These are phyloP conservation scores for Phyllotreta cruciferae DNA, from an alignment of 2,888 invertebrate species.

Conservation along the genomic window DNA sequence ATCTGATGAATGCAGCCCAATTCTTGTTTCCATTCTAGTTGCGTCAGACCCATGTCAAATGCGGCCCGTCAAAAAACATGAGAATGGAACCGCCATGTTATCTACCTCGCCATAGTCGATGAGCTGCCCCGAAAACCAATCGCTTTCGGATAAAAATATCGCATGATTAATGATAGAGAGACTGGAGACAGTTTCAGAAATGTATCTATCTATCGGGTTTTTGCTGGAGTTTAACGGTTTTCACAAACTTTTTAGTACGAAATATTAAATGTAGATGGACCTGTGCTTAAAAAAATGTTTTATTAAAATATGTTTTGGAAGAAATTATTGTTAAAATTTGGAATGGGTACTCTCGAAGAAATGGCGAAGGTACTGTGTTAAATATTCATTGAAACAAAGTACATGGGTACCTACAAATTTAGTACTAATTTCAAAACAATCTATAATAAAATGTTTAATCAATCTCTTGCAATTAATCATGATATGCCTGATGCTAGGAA, in stretches of 20 bases:
- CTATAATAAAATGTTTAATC: too few relatives aligned
- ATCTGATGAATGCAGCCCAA: conserved; percentile 46
- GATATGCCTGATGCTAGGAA: too few relatives aligned
- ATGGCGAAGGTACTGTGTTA: too few relatives aligned
- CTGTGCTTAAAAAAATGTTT: too few relatives aligned
- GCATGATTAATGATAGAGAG: conserved; percentile 12
- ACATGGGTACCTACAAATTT: too few relatives aligned
- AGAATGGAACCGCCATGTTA: conserved; percentile 39
- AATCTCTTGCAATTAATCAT: too few relatives aligned
- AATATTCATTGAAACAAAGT: too few relatives aligned
- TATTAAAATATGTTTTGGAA: too few relatives aligned
- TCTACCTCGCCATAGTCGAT: conserved; percentile 33
- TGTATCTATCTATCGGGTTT: not conserved
- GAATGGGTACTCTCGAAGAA: too few relatives aligned
- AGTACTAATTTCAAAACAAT: too few relatives aligned
- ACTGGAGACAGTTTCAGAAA: not conserved
- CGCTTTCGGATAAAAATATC: conserved; percentile 11
- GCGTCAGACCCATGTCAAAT: conserved; percentile 60
- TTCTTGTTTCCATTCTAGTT: conserved; percentile 50
- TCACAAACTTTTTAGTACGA: not conserved
- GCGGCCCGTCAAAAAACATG: conserved; percentile 55
- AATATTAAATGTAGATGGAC: too few relatives aligned
- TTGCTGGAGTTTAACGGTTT: not conserved
- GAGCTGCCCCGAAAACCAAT: conserved; percentile 23
- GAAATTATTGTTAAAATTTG: too few relatives aligned